These are phyloP conservation scores for Petrolisthes manimaculis DNA, from an alignment of 2,888 invertebrate species.

Conservation along the genomic window DNA sequence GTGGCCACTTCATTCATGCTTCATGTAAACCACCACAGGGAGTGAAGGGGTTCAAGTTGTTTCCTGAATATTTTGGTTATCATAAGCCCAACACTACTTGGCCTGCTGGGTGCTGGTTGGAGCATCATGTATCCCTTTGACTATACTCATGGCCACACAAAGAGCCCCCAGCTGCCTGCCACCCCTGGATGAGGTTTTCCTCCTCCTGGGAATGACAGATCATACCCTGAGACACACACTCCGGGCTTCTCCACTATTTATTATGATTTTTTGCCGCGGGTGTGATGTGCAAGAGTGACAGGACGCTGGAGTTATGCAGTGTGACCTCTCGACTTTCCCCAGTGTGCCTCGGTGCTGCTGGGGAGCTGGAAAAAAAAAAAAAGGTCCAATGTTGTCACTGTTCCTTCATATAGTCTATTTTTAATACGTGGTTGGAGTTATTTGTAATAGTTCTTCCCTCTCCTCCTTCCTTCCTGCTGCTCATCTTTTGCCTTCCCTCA, in stretches of 20 bases:
- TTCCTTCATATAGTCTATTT: conserved; percentile 65
- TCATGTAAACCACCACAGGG: too few relatives aligned
- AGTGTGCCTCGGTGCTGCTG: conserved; percentile 27
- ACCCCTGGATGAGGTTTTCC: too few relatives aligned
- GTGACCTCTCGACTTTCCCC: conserved; percentile 22
- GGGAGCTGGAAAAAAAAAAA: conserved; percentile 7
- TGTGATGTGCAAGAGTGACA: conserved; percentile 45
- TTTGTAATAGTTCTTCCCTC: conserved; percentile 34
- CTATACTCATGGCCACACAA: too few relatives aligned
- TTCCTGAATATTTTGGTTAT: too few relatives aligned
- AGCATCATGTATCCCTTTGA: too few relatives aligned
- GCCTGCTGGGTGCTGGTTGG: too few relatives aligned
- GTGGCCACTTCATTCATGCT: too few relatives aligned
- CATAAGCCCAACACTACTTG: too few relatives aligned
- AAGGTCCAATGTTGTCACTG: conserved; percentile 50
- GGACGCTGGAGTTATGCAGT: conserved; percentile 33
- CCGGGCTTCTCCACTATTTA: conserved; percentile 11
- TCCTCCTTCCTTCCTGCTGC: background rate
- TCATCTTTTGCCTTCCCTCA: background rate
- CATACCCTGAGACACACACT: background rate
- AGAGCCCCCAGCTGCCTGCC: too few relatives aligned
- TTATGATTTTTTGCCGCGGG: conserved; percentile 33
- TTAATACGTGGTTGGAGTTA: conserved; percentile 65
- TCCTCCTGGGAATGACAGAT: background rate
- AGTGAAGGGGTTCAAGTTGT: too few relatives aligned